phyloP scores from a whole-genome alignment of 2,797 vertebrate species.

The Sardinella longiceps region DNA sequence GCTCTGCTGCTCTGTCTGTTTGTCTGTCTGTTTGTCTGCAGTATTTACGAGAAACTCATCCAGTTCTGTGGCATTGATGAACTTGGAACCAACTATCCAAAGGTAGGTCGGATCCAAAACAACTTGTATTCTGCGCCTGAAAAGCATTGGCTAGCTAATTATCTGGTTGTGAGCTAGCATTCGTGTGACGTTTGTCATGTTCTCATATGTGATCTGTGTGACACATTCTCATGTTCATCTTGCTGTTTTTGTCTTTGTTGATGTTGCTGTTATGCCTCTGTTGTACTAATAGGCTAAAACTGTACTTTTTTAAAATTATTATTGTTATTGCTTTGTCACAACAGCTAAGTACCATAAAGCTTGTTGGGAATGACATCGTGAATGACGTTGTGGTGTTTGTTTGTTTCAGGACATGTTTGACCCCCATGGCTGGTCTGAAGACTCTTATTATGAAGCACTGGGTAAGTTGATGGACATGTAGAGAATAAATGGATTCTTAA shows the following conservation, averaged over 20 bases:
- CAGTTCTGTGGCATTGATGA: conserved; percentile 97
- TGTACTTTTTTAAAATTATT: too few relatives aligned
- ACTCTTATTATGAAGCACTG: conserved; percentile 93
- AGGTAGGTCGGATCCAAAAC: conserved; percentile 73
- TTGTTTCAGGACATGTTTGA: conserved; percentile 91
- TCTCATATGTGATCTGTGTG: too few relatives aligned
- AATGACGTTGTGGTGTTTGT: neutral
- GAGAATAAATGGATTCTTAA: too few relatives aligned
- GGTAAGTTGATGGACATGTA: conserved; percentile 66
- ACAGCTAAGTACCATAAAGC: too few relatives aligned
- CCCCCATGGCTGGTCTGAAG: conserved; percentile 97
- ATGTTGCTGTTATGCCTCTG: too few relatives aligned
- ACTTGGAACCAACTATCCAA: conserved; percentile 97
- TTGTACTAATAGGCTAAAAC: too few relatives aligned
- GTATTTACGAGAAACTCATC: conserved; percentile 92
- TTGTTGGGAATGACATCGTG: neutral
- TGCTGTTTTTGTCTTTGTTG: too few relatives aligned
- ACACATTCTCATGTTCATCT: too few relatives aligned
- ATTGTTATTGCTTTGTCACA: too few relatives aligned
- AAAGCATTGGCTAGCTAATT: neutral
- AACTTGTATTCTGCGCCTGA: neutral
- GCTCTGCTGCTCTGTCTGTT: conserved; percentile 26
- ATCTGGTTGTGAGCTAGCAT: neutral
- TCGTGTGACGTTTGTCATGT: neutral
- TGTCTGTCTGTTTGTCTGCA: too few relatives aligned